A percentile compares a stretch with the other conserved stretches of the same genome.
Evolutionary conservation across 2,888 invertebrate species (phyloP).

Genomic region (Amphipyra tragopoginis): DNA sequence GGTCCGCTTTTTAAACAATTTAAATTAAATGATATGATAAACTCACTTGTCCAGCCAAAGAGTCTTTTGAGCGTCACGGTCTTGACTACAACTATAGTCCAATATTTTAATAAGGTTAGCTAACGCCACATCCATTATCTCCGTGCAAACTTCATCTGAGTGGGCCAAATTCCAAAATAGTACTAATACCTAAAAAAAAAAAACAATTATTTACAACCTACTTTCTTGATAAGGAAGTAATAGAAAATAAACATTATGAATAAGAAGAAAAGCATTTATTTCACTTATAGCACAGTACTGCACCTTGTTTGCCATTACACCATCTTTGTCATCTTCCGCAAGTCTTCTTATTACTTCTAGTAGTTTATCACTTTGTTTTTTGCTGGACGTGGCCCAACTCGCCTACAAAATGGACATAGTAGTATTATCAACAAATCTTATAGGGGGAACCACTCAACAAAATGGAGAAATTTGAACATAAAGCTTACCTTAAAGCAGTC

Average conservation of each 20-base stretch:
- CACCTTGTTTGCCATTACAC: slow-evolving; percentile 99
- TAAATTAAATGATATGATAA: not conserved
- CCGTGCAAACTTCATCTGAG: slow-evolving; percentile 98
- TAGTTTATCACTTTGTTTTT: slow-evolving; percentile 98
- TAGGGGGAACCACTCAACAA: too few species aligned
- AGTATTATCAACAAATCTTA: too few species aligned
- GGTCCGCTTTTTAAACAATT: too few species aligned
- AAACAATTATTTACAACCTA: not conserved
- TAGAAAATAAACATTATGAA: not conserved
- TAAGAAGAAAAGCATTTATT: too few species aligned
- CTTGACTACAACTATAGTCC: slow-evolving; percentile 99
- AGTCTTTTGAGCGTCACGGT: slow-evolving; percentile 98
- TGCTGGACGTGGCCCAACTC: slow-evolving; percentile 98
- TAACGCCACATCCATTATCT: slow-evolving; percentile 99
- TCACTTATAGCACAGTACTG: not conserved
- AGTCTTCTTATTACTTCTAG: slow-evolving; percentile 97
- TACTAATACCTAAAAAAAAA: slow-evolving; percentile 92
- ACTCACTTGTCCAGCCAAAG: slow-evolving; percentile 96
- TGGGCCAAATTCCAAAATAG: slow-evolving; percentile 99
- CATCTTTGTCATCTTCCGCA: slow-evolving; percentile 99
- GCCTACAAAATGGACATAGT: slow-evolving; percentile 83
- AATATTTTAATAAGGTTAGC: slow-evolving; percentile 98
- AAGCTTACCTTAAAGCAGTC: slow-evolving; percentile 96
- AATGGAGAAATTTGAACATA: not conserved
- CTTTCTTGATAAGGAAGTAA: not conserved